A percentile compares a stretch with the other conserved stretches of the same genome.
Evolutionary conservation across 2,113 vertebrate species (phyloP).

Genomic region (Setophaga kirtlandii): DNA sequence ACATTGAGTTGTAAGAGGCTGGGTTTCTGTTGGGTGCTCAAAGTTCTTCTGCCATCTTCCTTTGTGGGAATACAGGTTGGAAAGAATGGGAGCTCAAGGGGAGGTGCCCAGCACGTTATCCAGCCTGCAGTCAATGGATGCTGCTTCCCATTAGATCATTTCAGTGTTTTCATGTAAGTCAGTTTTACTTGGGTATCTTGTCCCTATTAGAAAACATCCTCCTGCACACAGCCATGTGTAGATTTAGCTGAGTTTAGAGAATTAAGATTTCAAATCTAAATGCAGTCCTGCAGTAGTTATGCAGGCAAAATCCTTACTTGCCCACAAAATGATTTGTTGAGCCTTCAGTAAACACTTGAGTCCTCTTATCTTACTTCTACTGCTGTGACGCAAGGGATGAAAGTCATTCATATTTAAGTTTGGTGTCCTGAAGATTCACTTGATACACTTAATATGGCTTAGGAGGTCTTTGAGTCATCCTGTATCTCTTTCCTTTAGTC

Average conservation of each 20-base stretch:
- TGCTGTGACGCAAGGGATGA: accelerated
- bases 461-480: conserved; percentile 8
- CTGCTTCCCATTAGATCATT: neutral
- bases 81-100: neutral
- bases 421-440: neutral
- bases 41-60: neutral
- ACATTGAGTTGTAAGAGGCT: neutral
- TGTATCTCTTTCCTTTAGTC: neutral
- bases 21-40: neutral
- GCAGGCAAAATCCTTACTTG: neutral
- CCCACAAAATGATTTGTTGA: neutral
- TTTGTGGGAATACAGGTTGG: neutral
- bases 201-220: neutral
- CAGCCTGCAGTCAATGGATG: neutral
- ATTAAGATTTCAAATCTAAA: neutral
- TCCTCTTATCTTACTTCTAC: neutral
- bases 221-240: neutral
- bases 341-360: neutral
- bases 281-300: neutral
- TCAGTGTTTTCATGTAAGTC: neutral
- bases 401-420: neutral
- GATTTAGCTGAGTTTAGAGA: neutral
- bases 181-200: neutral
- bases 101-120: neutral
- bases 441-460: neutral